A percentile compares a stretch with the other conserved stretches of the same genome.
phyloP scores from a whole-genome alignment of 1,140 invertebrate genomes.

The Dreissena rostriformis region DNA sequence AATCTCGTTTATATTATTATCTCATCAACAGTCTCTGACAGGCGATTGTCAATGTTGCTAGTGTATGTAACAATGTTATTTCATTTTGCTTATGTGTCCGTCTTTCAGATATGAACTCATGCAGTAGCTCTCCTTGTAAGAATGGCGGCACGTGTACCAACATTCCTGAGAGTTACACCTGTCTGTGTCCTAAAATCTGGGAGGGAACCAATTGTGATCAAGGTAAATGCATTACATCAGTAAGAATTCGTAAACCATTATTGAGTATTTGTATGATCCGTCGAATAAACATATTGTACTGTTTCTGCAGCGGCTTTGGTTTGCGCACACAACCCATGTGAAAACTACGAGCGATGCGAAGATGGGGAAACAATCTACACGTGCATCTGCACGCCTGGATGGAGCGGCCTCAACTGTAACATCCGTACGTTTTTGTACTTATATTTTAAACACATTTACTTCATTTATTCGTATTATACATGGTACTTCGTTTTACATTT shows the following conservation, averaged over 20 bases:
- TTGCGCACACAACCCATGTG: neutral
- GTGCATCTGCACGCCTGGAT: neutral
- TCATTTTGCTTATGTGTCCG: neutral
- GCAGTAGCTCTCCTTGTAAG: slow-evolving; percentile 31
- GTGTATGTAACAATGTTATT: neutral
- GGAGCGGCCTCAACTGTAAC: neutral
- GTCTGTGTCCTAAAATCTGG: slow-evolving; percentile 1
- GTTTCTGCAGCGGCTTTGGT: neutral
- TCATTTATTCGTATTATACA: too few species aligned
- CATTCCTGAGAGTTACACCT: slow-evolving; percentile 3
- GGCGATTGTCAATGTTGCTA: too few species aligned
- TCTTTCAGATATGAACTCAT: slow-evolving; percentile 23
- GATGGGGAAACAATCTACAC: neutral
- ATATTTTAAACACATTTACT: too few species aligned
- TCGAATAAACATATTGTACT: neutral
- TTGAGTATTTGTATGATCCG: neutral
- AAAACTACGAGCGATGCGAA: neutral
- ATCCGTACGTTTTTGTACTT: neutral
- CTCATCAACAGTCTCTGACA: too few species aligned
- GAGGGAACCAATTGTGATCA: slow-evolving; percentile 20
- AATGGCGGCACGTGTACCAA: slow-evolving; percentile 36
- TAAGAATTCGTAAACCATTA: neutral
- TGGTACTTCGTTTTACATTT: too few species aligned
- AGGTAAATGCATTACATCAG: neutral
- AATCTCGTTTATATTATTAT: too few species aligned